Base-by-base conservation (phyloP, 1,140 invertebrate genomes). In the Pemphigus obesinymphae region DNA sequence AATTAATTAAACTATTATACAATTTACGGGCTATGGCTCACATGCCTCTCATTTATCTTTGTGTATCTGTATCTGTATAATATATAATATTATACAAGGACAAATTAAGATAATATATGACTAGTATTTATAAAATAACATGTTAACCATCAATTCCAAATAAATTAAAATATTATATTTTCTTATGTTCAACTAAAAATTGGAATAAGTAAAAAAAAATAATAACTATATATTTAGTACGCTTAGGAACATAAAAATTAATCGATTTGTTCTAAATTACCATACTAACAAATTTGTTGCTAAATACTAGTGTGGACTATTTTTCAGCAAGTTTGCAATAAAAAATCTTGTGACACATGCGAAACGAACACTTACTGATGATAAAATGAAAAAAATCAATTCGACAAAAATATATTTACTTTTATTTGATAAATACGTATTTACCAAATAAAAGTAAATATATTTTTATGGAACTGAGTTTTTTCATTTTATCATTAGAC, bases 171-270 rank as follows among this genome's bases (percentile, higher is more conserved):
- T 26, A 70, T 45, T 45, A 34, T 31, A 31, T 31, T 34, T 20
- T 58, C 8, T 55, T 17, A 31, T 45, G 13, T 7, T 11, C 8
- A 45, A 45, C 43, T 45, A 45, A 5, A 45, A 11, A 11, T 45
- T n/a, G n/a, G n/a, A n/a, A n/a, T n/a, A n/a, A n/a, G n/a, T n/a
- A n/a, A n/a, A n/a, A n/a, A n/a, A 45, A 45, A 45, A 45, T 7
- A 45, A 45, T 45, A 2, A 45, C 3, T 45, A 45, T 11, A 11
- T 45, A 45, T 11, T 45, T 11, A 45, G 37, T 45, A 45, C 10
- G 20, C 26, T 48, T 48, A 73, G 70, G 45, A 73, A 73, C 45
- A 73, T 73, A 10, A 73, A 31, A 50, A 48, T 70, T 48, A 48
- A 72, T 31, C 4, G 3, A 31, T 73, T 73, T 73, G 70, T 73